A percentile compares a stretch with the other conserved stretches of the same genome.
Conservation (phyloP, 2,888 invertebrate genomes). For the Actias luna region DNA sequence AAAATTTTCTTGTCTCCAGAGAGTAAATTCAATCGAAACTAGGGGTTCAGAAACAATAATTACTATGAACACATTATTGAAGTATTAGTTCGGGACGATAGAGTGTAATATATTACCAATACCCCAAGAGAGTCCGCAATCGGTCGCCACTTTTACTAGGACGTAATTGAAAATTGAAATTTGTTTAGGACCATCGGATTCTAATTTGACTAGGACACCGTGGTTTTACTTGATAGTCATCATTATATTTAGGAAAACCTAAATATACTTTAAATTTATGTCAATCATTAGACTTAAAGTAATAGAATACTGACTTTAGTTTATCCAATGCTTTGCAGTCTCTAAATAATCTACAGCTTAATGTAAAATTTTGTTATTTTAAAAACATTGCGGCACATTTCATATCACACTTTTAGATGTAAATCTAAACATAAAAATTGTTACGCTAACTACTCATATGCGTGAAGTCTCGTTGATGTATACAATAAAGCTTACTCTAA, state of each 20-base stretch:
- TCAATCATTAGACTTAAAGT: neutral
- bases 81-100: slow-evolving; percentile 51
- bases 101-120: slow-evolving; percentile 70
- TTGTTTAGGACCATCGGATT: slow-evolving; percentile 74
- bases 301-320: no score
- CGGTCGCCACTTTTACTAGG: slow-evolving; percentile 54
- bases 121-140: slow-evolving; percentile 60
- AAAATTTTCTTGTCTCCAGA: slow-evolving; percentile 48
- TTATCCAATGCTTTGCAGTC: no score
- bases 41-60: slow-evolving; percentile 52
- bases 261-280: neutral
- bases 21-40: slow-evolving; percentile 55
- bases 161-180: slow-evolving; percentile 80
- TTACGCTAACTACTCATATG: no score
- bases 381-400: no score
- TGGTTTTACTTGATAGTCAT: slow-evolving; percentile 44
- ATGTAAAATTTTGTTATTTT: no score
- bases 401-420: no score
- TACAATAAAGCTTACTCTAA: no score
- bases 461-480: no score
- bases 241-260: no score
- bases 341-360: no score
- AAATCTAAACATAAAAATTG: no score
- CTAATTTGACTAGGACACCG: slow-evolving; percentile 72
- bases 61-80: slow-evolving; percentile 75